Evolutionary conservation across 2,113 vertebrate genomes (phyloP), one percentile per base, ranked within the genome.

Genomic region (Eira barbara): DNA sequence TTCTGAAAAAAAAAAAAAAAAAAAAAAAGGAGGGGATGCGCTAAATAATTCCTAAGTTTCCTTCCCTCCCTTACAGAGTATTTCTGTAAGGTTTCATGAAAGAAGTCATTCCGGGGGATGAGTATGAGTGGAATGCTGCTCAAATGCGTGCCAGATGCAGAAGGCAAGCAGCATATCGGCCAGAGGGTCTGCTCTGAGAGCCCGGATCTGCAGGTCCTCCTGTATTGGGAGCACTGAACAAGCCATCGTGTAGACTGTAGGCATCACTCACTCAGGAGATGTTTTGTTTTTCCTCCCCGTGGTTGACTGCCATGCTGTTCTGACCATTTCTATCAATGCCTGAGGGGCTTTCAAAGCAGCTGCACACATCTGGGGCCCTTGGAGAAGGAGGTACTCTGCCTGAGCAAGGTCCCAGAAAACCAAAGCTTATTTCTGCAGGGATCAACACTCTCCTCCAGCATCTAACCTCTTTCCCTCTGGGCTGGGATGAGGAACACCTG

Each of bases 281-380:
- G 34, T 1, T 71, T 63, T 39, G 42, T 39, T 25, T 82, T 52
- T 15, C 11, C 8, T 49, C 21, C 42, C 13, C 2, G 6, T 13
- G 2, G 7, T 34, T 8, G 2, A 11, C 9, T 1, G 13, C 0
- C 25, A 7, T 0, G 34, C 34, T 74, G 39, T 42, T 13, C 0
- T 13, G 31, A 83, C 34, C n/a, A 27, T 90, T 12, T 3, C 9
- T 23, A 2, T 52, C 13, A 81, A 78, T 27, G 23, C 25, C 8
- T 7, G 6, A 25, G 31, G 69, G 34, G 4, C 25, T 80, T 85
- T 61, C 4, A 71, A 57, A 49, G 47, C 34, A 76, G 49, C 25
- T 6, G 20, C 10, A 1, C 13, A 7, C 7, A 3, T 6, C 1
- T 8, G 11, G 20, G 2, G 21, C 31, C 80, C 20, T 78, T 63